Evolutionary conservation across 1,140 invertebrate species (phyloP), one percentile per base, ranked within the genome.

Genomic region (Calliphora vicina): DNA sequence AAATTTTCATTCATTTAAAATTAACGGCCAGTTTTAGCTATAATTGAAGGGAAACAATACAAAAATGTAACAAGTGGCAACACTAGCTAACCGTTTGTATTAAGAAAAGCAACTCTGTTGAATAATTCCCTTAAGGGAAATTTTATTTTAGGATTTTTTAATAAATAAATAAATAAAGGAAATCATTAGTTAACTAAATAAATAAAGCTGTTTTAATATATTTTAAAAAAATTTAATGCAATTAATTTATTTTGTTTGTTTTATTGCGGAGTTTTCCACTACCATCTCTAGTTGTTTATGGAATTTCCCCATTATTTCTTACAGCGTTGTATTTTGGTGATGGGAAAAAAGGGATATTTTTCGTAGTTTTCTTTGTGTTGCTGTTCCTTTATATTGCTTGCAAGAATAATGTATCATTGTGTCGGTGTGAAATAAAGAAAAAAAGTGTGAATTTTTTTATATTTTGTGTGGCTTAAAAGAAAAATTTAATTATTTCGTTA

Each of bases 391-490:
- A 50, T 50, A 15, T 50, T 13, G 61, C 61, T 23, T 25, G 5
- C n/a, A 67, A 67, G 61, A 67, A 67, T 67, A 67, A 67, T 23
- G 61, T 67, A 67, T 67, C 61, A 67, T 67, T 67, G 61, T 67
- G 61, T 67, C 61, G 61, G 61, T 67, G 61, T 67, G 61, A 25
- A 67, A 67, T 67, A 67, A 67, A 67, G 61, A 67, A 67, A 67
- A 57, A 67, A 67, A 67, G 61, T 67, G 61, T 67, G 61, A 67
- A 67, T 67, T 67, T 57, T 67, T 67, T 67, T 67, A 67, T 67
- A 67, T 67, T 67, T 67, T 67, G 61, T 67, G 61, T 67, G 61
- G 61, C 61, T 67, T 67, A 67, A 67, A 67, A 67, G 61, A 67
- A 67, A 67, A 67, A 25, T 67, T 67, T 25, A 67, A 10, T 20